These are phyloP conservation scores for Pogonomyrmex barbatus DNA, from an alignment of 1,140 invertebrate species.

Conservation along the genomic window DNA sequence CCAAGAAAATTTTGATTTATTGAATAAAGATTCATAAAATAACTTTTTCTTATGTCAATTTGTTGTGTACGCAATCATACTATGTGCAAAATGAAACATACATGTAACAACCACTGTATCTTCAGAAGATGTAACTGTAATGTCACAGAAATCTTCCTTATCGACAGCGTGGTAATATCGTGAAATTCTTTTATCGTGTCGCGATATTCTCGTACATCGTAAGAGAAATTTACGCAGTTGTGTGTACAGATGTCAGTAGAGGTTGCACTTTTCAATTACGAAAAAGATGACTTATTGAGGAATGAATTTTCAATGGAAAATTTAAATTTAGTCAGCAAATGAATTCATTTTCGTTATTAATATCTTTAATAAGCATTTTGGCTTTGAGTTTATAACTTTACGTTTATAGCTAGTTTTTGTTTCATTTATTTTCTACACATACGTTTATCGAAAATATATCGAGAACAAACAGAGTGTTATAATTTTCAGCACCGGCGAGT, in stretches of 20 bases:
- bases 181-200: neutral
- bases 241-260: constrained; percentile 40
- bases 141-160: constrained; percentile 56
- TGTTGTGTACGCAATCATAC: neutral
- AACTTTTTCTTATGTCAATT: neutral
- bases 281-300: neutral
- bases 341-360: constrained; percentile 10
- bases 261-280: too few species aligned
- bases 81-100: neutral
- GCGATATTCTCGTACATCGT: constrained; percentile 3
- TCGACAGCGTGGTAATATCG: neutral
- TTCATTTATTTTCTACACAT: neutral
- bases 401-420: neutral
- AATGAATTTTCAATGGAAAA: neutral
- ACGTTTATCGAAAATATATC: neutral
- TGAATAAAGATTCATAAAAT: neutral
- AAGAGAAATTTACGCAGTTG: neutral
- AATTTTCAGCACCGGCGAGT: constrained; percentile 91
- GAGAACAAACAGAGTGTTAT: neutral
- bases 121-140: neutral
- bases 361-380: neutral
- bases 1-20: neutral
- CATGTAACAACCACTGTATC: neutral
- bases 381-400: neutral
- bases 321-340: neutral